These are phyloP conservation scores for Dorcus parallelipipedus DNA, from an alignment of 2,888 invertebrate species.

Conservation along the genomic window DNA sequence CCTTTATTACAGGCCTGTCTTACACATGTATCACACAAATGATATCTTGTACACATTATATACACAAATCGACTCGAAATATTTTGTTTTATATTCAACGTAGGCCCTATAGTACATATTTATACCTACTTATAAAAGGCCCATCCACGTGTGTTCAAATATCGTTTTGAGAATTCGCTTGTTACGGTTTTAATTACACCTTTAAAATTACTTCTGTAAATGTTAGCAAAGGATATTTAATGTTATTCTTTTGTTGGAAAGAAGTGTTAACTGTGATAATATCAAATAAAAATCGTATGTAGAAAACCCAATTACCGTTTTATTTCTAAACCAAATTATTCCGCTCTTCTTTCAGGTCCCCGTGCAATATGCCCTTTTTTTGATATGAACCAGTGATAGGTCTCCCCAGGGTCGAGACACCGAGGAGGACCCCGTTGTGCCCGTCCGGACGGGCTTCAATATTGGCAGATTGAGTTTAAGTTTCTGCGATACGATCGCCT, in stretches of 20 bases:
- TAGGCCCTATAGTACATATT: too few relatives aligned
- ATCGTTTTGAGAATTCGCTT: too few relatives aligned
- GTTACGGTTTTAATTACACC: too few relatives aligned
- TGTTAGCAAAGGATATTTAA: too few relatives aligned
- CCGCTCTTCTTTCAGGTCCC: slow-evolving; percentile 6
- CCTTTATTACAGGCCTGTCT: neutral
- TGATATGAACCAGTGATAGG: slow-evolving; percentile 15
- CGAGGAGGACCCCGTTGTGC: neutral
- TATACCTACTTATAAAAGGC: too few relatives aligned
- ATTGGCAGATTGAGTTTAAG: neutral
- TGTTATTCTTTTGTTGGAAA: slow-evolving; percentile 7
- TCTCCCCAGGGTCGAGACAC: slow-evolving; percentile 5
- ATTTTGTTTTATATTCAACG: too few relatives aligned
- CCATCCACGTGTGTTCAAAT: too few relatives aligned
- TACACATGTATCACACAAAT: neutral
- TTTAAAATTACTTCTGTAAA: too few relatives aligned
- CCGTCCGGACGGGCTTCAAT: too few relatives aligned
- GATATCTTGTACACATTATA: too few relatives aligned
- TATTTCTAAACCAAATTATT: neutral
- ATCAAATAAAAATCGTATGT: slow-evolving; percentile 20
- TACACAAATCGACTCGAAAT: too few relatives aligned
- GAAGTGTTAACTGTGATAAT: slow-evolving; percentile 35
- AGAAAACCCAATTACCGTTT: slow-evolving; percentile 2
- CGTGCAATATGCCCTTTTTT: slow-evolving; percentile 17
- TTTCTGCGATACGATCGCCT: slow-evolving; percentile 10